phyloP scores from a whole-genome alignment of 2,797 vertebrate genomes.

The Tauraco hartlaubi region DNA sequence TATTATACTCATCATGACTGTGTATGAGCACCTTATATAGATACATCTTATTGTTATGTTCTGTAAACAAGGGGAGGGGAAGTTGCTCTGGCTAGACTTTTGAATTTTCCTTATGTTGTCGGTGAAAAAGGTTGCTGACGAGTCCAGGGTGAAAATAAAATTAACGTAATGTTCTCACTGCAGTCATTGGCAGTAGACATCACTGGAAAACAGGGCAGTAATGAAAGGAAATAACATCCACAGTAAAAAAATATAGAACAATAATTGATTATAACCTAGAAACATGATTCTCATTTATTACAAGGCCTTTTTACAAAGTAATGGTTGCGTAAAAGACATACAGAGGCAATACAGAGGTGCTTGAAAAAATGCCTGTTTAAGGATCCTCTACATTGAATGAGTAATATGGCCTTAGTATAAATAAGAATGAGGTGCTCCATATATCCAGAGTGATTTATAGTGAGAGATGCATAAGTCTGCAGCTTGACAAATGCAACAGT shows the following conservation, averaged over 20 bases:
- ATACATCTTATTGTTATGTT: not conserved
- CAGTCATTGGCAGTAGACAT: not conserved
- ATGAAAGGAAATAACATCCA: not conserved
- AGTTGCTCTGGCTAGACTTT: not conserved
- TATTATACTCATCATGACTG: not conserved
- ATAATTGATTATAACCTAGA: not conserved
- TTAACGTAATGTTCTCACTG: not conserved
- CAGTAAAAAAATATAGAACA: not conserved
- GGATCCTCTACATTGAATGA: not conserved
- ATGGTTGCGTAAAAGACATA: not conserved
- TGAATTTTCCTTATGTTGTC: not conserved
- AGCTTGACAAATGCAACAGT: not conserved
- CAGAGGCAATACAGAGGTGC: not conserved
- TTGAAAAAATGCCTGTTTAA: not conserved
- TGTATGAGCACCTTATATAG: not conserved
- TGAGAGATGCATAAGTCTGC: not conserved
- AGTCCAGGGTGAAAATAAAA: slow-evolving; percentile 16
- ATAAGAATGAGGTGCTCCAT: not conserved
- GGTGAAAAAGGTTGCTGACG: not conserved
- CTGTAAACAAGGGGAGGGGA: not conserved
- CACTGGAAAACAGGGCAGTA: not conserved
- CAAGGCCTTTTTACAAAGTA: not conserved
- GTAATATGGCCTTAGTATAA: not conserved
- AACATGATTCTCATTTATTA: not conserved
- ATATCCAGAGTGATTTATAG: not conserved